A percentile compares a stretch with the other conserved stretches of the same genome.
Evolutionary conservation across 2,797 vertebrate genomes (phyloP).

Genomic region (Muscicapa comitata): DNA sequence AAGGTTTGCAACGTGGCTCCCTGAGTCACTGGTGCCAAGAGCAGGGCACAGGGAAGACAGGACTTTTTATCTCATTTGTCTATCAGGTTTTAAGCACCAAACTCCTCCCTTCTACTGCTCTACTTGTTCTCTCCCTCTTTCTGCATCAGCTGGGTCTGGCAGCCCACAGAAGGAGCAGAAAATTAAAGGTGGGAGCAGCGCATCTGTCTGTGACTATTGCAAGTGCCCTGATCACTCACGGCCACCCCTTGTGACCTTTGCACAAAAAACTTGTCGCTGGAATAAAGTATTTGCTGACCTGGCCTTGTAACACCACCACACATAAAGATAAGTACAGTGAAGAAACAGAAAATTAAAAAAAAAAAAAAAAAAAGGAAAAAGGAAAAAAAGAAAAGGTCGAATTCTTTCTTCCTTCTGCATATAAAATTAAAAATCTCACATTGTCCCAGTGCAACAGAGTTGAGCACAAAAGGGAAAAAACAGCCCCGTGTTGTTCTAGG

Average conservation of each 20-base stretch:
- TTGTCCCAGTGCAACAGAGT: not conserved
- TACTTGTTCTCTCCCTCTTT: not conserved
- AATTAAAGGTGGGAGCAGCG: not conserved
- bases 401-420: not conserved
- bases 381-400: not conserved
- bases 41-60: not conserved
- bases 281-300: conserved; percentile 18
- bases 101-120: not conserved
- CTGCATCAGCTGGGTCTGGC: not conserved
- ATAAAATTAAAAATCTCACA: conserved; percentile 40
- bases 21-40: not conserved
- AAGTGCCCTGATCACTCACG: not conserved
- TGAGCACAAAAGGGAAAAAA: conserved; percentile 55
- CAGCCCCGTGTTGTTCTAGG: conserved; percentile 48
- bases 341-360: not conserved
- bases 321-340: not conserved
- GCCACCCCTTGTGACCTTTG: not conserved
- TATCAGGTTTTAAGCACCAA: not conserved
- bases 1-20: not conserved
- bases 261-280: not conserved
- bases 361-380: not conserved
- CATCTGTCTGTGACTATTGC: not conserved
- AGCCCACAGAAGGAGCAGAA: not conserved
- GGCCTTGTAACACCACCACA: not conserved
- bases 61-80: not conserved